A percentile compares a stretch with the other conserved stretches of the same genome.
Evolutionary conservation across 1,140 invertebrate species (phyloP).

Genomic region (Drosophila kanapiae): DNA sequence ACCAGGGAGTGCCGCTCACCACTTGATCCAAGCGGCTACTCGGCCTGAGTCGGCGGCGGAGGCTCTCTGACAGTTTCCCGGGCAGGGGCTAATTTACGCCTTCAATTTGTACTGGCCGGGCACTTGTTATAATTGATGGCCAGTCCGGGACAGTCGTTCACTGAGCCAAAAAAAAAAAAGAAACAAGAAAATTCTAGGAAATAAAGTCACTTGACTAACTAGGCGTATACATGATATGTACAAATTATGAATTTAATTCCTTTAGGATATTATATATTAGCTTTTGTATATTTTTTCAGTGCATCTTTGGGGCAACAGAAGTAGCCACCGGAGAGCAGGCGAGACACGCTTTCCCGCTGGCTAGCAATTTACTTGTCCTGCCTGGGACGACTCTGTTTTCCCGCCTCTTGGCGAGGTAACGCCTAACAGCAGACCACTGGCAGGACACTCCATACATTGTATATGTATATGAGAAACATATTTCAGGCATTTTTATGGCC

Average conservation of each 20-base stretch:
- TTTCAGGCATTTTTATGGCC: constrained; percentile 71
- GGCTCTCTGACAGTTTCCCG: constrained; percentile 19
- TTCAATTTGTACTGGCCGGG: constrained; percentile 65
- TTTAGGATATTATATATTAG: no score
- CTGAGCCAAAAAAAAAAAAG: background rate
- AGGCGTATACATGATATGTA: constrained; percentile 3
- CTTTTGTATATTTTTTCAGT: background rate
- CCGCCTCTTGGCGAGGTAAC: constrained; percentile 44
- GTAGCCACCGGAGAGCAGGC: constrained; percentile 25
- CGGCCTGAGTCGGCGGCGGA: background rate
- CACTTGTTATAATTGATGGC: constrained; percentile 78
- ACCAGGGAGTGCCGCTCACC: background rate
- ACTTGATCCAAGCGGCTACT: constrained; percentile 19
- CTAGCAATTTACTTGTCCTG: constrained; percentile 56
- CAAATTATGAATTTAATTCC: no score
- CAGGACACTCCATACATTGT: constrained; percentile 34
- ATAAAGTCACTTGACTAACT: background rate
- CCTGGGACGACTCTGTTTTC: constrained; percentile 14
- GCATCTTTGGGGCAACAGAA: background rate
- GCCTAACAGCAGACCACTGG: constrained; percentile 40
- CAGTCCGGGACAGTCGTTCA: constrained; percentile 21
- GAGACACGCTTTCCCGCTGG: constrained; percentile 39
- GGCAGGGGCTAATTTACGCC: constrained; percentile 65
- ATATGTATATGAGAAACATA: constrained; percentile 72
- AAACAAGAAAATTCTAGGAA: no score